Percentiles rank a stretch among this genome's conserved stretches.
phyloP scores from a whole-genome alignment of 1,140 invertebrate genomes.

The Aphaenogaster floridana region DNA sequence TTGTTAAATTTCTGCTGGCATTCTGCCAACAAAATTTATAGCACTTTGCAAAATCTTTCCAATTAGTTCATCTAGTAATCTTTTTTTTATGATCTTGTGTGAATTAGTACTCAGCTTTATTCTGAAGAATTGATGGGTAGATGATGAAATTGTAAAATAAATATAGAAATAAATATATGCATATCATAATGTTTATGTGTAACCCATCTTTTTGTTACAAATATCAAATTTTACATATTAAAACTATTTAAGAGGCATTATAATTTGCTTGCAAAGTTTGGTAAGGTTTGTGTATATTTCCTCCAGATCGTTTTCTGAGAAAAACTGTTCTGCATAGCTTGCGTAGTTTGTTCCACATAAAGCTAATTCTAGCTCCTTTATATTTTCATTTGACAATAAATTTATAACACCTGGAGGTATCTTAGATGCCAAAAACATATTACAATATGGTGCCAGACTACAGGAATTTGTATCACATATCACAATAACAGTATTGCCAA shows the following conservation, averaged over 20 bases:
- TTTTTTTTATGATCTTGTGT: not conserved
- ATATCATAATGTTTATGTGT: not conserved
- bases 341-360: not conserved
- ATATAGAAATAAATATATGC: slow-evolving; percentile 18
- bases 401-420: slow-evolving; percentile 41
- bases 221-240: not conserved
- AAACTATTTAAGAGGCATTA: slow-evolving; percentile 12
- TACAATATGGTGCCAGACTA: slow-evolving; percentile 21
- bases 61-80: not conserved
- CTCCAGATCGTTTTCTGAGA: not conserved
- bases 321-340: not conserved
- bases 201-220: not conserved
- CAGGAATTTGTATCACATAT: not conserved
- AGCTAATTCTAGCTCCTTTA: not conserved
- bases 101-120: not conserved
- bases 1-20: not conserved
- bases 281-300: not conserved
- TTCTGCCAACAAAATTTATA: not conserved
- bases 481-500: slow-evolving; percentile 37
- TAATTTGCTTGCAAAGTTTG: not conserved
- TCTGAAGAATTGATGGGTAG: not conserved
- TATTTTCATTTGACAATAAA: slow-evolving; percentile 9
- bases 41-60: not conserved
- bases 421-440: not conserved
- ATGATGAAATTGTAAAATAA: slow-evolving; percentile 26